Conservation (phyloP, 1,140 invertebrate species). For the Leguminivora glycinivorella region DNA sequence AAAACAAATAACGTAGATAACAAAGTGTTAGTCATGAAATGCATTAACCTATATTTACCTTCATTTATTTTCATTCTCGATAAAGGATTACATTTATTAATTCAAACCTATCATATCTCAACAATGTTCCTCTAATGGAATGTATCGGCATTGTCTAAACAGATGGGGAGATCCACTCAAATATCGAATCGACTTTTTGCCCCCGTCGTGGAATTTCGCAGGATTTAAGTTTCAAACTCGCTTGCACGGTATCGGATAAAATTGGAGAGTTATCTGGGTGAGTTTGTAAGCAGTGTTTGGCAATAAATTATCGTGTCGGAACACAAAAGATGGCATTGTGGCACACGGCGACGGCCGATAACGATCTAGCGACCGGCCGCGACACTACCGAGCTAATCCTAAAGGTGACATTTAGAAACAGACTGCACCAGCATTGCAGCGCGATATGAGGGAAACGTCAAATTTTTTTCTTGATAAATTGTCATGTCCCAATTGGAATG, state of each 20-base stretch:
- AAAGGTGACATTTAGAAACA: too few relatives aligned
- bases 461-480: too few relatives aligned
- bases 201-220: conserved; percentile 14
- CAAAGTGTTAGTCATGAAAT: conserved; percentile 50
- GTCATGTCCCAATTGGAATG: too few relatives aligned
- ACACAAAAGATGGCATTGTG: conserved; percentile 73
- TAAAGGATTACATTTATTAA: conserved; percentile 15
- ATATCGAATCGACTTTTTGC: conserved; percentile 10
- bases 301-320: conserved; percentile 71
- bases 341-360: conserved; percentile 67
- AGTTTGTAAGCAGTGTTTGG: conserved; percentile 60
- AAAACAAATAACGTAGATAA: conserved; percentile 32
- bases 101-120: conserved; percentile 1
- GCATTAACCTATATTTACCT: conserved; percentile 51
- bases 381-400: conserved; percentile 45
- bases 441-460: too few relatives aligned
- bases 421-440: too few relatives aligned
- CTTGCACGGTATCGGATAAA: conserved; percentile 43
- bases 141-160: conserved; percentile 28
- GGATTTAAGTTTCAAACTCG: conserved; percentile 5
- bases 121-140: conserved; percentile 16
- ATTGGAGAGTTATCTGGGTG: conserved; percentile 56
- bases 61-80: neutral
- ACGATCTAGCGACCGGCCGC: conserved; percentile 47
- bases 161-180: conserved; percentile 9